Conservation (phyloP, 2,113 vertebrate species). For the Cryptotis parvus region DNA sequence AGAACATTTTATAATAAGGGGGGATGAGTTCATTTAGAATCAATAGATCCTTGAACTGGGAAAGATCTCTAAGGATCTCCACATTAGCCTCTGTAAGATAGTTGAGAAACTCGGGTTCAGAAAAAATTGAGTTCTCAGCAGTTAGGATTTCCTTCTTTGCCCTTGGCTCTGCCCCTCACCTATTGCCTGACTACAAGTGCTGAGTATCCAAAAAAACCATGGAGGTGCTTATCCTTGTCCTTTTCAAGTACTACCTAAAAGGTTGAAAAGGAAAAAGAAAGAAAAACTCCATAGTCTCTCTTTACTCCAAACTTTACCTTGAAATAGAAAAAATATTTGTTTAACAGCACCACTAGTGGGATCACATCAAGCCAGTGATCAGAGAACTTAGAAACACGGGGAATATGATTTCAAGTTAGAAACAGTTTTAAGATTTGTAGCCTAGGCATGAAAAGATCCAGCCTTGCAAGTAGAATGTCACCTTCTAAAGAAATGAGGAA, state of each 20-base stretch:
- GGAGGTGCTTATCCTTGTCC: background rate
- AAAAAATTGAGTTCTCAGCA: background rate
- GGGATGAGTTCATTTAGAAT: background rate
- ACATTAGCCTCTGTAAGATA: accelerated
- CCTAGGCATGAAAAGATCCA: constrained; percentile 8
- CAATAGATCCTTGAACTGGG: constrained; percentile 36
- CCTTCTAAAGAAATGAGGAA: background rate
- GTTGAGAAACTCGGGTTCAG: background rate
- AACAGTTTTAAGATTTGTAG: background rate
- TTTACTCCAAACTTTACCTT: background rate
- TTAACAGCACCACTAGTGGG: background rate
- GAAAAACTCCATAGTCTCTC: too few species aligned
- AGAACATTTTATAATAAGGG: constrained; percentile 16
- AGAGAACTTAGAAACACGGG: background rate
- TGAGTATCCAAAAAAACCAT: background rate
- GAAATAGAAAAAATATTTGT: background rate
- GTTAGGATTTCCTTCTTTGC: background rate
- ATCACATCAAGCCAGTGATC: background rate
- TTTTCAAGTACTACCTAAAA: background rate
- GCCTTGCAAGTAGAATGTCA: background rate
- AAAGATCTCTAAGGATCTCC: background rate
- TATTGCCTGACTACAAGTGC: background rate
- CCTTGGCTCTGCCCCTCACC: background rate
- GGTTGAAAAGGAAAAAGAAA: background rate
- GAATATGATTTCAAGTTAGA: background rate